Conservation (phyloP, 2,113 vertebrate genomes). For the Dissostichus mawsoni region DNA sequence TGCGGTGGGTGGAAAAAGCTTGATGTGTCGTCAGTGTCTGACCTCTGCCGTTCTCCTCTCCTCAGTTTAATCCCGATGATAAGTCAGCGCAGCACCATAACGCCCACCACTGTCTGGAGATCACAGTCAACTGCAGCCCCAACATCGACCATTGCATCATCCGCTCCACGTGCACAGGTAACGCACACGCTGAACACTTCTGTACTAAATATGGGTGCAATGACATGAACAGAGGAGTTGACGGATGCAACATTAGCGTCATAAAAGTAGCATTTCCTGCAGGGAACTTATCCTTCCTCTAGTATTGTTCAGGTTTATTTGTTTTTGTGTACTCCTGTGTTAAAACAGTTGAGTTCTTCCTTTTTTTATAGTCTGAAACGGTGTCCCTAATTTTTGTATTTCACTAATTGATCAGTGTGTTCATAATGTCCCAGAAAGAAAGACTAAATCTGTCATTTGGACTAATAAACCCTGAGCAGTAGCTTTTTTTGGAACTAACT, state of each 20-base stretch:
- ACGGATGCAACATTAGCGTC: neutral
- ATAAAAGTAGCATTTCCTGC: neutral
- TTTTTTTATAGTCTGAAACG: neutral
- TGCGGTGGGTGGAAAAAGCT: constrained; percentile 45
- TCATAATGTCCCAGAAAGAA: constrained; percentile 15
- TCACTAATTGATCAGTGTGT: constrained; percentile 1
- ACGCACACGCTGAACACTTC: constrained; percentile 4
- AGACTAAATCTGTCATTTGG: constrained; percentile 20
- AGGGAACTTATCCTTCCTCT: neutral
- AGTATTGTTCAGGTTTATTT: neutral
- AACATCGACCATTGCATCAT: constrained; percentile 99
- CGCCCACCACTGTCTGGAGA: constrained; percentile 99
- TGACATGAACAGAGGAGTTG: neutral
- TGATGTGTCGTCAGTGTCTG: constrained; percentile 36
- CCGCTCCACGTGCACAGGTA: constrained; percentile 98
- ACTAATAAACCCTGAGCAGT: neutral
- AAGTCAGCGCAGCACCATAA: constrained; percentile 99
- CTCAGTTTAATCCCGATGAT: constrained; percentile 98
- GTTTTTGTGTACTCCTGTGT: neutral
- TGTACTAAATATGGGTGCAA: neutral
- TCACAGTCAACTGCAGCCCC: constrained; percentile 98
- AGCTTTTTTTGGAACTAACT: neutral
- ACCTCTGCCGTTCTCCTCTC: constrained; percentile 54
- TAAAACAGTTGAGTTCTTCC: neutral
- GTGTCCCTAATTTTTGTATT: neutral